phyloP scores from a whole-genome alignment of 2,113 vertebrate genomes.

The Bos javanicus region DNA sequence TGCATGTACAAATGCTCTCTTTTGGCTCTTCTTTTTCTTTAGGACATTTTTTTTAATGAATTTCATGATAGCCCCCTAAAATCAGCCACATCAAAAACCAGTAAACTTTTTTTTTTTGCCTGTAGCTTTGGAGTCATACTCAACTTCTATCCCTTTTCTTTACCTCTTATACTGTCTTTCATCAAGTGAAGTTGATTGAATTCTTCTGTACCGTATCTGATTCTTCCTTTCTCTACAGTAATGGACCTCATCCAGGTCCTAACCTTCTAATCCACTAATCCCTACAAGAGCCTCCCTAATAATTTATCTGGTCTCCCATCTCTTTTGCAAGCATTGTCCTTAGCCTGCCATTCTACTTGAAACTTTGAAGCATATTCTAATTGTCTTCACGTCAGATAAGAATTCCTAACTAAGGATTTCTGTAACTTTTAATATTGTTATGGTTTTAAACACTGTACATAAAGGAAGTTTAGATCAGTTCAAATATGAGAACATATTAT shows the following conservation, averaged over 20 bases:
- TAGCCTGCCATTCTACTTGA: background rate
- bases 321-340: background rate
- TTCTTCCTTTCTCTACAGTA: background rate
- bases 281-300: background rate
- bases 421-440: background rate
- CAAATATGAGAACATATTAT: constrained; percentile 30
- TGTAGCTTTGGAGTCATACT: constrained; percentile 22
- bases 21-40: background rate
- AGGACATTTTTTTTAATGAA: background rate
- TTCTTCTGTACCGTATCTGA: background rate
- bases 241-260: background rate
- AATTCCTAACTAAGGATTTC: constrained; percentile 23
- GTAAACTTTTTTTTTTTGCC: background rate
- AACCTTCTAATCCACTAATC: background rate
- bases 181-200: background rate
- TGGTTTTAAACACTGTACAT: background rate
- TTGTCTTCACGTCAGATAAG: background rate
- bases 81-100: background rate
- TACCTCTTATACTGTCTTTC: background rate
- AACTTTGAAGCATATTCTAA: constrained; percentile 27
- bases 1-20: background rate
- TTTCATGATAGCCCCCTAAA: background rate
- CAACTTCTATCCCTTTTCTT: background rate
- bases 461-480: constrained; percentile 13
- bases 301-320: background rate